Percentiles rank a stretch among this genome's conserved stretches.
Evolutionary conservation across 2,888 invertebrate species (phyloP).

Genomic region (Luperina nickerlii): DNA sequence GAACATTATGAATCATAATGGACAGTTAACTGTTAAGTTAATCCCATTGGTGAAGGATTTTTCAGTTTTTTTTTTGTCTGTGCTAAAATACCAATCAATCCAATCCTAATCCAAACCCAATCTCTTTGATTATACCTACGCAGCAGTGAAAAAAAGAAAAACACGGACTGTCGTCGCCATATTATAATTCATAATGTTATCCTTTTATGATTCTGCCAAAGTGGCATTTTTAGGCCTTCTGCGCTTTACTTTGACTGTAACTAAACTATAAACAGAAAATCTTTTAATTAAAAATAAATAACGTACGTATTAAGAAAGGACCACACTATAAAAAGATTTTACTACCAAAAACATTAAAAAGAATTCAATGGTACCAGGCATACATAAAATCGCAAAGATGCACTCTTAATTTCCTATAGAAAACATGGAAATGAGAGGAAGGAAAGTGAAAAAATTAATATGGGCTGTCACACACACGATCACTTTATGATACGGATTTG

Average conservation of each 20-base stretch:
- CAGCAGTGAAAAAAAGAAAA: no score
- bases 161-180: no score
- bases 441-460: slow-evolving; percentile 60
- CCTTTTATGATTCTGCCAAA: no score
- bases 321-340: background rate
- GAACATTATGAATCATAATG: no score
- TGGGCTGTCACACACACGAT: slow-evolving; percentile 29
- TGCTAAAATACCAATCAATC: no score
- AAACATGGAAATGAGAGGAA: slow-evolving; percentile 49
- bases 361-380: slow-evolving; percentile 12
- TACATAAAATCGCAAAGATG: slow-evolving; percentile 22
- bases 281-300: slow-evolving; percentile 5
- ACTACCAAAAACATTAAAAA: background rate
- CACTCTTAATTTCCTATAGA: slow-evolving; percentile 37
- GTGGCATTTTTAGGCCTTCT: no score
- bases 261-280: background rate
- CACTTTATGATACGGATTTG: slow-evolving; percentile 29
- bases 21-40: no score
- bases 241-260: background rate
- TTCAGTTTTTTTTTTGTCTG: no score
- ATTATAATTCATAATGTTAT: no score
- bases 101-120: no score
- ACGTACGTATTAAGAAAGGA: background rate
- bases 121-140: no score
- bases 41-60: no score